Conservation (phyloP, 35 echinoderm and acorn worm genomes). For the Antedon bifida region DNA sequence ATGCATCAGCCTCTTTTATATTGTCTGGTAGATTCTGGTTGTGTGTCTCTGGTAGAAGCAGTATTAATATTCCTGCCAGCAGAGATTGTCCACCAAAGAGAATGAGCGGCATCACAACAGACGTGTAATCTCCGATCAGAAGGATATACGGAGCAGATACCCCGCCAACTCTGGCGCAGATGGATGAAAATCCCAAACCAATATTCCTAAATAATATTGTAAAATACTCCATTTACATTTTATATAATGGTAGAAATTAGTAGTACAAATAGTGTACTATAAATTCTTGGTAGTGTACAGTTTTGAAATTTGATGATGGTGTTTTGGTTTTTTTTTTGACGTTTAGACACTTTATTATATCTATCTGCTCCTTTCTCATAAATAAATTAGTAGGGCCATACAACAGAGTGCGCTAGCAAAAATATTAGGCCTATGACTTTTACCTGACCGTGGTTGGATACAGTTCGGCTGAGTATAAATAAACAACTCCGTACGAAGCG, state of each 20-base stretch:
- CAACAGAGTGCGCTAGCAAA: no score
- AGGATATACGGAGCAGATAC: not conserved
- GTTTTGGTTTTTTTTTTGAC: no score
- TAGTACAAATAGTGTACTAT: no score
- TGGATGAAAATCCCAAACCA: not conserved
- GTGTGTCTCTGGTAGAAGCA: not conserved
- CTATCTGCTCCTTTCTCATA: no score
- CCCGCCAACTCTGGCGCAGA: not conserved
- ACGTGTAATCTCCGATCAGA: not conserved
- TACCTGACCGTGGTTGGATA: conserved; percentile 36
- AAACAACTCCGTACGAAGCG: not conserved
- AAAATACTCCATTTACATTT: no score
- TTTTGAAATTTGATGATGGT: no score
- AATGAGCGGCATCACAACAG: not conserved
- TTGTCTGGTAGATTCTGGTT: not conserved
- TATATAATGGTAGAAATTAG: no score
- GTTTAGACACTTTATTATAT: no score
- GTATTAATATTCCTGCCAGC: not conserved
- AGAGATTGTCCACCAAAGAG: not conserved
- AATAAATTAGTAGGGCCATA: no score
- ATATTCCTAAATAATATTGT: not conserved
- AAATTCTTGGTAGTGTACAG: no score
- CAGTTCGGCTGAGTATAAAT: conserved; percentile 23
- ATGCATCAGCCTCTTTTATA: not conserved
- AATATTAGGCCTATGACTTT: no score